phyloP scores from a whole-genome alignment of 2,113 vertebrate genomes.

The Peromyscus maniculatus region DNA sequence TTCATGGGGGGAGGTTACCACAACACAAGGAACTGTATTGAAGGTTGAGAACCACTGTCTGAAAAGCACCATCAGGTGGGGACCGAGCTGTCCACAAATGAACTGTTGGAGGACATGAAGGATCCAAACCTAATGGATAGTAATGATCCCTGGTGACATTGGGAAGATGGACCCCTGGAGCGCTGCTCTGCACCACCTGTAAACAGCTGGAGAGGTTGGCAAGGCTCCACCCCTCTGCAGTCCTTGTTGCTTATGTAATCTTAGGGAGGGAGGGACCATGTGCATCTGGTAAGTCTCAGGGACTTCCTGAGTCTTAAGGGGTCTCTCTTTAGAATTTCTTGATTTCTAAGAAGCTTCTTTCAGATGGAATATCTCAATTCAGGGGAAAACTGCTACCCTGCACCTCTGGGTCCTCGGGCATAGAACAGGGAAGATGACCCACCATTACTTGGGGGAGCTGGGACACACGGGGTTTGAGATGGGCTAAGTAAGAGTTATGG shows the following conservation, averaged over 20 bases:
- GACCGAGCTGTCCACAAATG: not conserved
- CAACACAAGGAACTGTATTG: not conserved
- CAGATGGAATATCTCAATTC: not conserved
- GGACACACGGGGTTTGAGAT: not conserved
- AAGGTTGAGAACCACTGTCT: not conserved
- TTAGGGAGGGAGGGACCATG: not conserved
- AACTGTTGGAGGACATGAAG: not conserved
- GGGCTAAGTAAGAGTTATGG: not conserved
- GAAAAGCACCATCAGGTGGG: not conserved
- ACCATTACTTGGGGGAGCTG: not conserved
- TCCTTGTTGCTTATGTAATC: not conserved
- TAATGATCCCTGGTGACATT: not conserved
- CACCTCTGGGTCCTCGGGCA: rapidly evolving
- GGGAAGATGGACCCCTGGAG: not conserved
- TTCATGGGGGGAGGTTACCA: not conserved
- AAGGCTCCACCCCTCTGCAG: not conserved
- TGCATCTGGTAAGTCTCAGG: not conserved
- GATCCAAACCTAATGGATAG: not conserved
- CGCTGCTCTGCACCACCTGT: not conserved
- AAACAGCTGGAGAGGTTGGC: not conserved
- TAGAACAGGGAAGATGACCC: not conserved
- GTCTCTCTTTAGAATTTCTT: not conserved
- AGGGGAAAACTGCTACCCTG: not conserved
- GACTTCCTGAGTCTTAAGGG: not conserved
- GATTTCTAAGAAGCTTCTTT: not conserved